Percentiles rank a stretch among this genome's conserved stretches.
These are phyloP conservation scores for Aporophyla lueneburgensis DNA, from an alignment of 2,888 invertebrate species.

Conservation along the genomic window DNA sequence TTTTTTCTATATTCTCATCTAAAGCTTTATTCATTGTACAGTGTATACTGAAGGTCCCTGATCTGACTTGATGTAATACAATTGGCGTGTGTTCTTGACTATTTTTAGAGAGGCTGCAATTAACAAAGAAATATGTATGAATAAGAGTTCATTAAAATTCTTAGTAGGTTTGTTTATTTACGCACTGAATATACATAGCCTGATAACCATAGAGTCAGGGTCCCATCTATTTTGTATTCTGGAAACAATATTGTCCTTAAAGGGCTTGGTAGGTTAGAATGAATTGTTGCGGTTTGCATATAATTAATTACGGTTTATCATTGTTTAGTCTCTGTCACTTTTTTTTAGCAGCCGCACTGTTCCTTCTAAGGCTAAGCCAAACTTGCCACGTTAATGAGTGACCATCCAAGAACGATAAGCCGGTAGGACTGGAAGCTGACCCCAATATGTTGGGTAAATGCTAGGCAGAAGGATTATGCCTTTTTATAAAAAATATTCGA, in stretches of 20 bases:
- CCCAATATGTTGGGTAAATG: no score
- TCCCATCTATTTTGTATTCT: constrained; percentile 50
- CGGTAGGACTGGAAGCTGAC: no score
- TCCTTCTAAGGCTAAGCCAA: no score
- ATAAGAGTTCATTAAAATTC: constrained; percentile 46
- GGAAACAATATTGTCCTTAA: constrained; percentile 11
- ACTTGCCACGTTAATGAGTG: no score
- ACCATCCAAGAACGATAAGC: no score
- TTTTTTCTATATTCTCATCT: neutral
- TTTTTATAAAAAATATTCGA: neutral
- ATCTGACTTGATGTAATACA: constrained; percentile 22
- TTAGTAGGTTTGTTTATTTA: constrained; percentile 4
- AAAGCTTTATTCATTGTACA: neutral
- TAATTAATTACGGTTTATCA: constrained; percentile 12
- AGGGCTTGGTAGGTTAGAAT: constrained; percentile 1
- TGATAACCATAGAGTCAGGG: constrained; percentile 46
- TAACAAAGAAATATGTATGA: constrained; percentile 22
- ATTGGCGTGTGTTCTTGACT: constrained; percentile 16
- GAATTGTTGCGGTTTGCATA: constrained; percentile 13
- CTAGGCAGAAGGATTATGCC: no score
- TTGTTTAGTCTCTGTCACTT: neutral
- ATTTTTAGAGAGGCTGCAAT: constrained; percentile 22
- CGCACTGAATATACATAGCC: constrained; percentile 40
- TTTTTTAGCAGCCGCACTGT: neutral
- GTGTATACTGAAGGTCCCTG: constrained; percentile 10